Conservation (phyloP, 2,113 vertebrate genomes). For the Solenodon paradoxus region DNA sequence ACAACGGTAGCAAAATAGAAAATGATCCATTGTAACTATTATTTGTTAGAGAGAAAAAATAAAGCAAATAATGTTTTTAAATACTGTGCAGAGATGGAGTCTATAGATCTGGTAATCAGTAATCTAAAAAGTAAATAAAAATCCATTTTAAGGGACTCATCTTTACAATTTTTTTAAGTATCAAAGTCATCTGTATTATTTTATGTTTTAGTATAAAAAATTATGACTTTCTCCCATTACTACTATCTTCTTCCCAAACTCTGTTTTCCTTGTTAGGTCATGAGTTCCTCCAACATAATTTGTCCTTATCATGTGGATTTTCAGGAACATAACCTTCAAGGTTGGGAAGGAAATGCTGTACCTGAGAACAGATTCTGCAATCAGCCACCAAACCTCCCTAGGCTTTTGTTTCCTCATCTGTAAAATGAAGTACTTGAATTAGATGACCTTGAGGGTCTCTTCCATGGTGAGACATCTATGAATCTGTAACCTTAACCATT, state of each 20-base stretch:
- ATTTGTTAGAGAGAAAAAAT: not conserved
- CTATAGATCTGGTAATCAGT: not conserved
- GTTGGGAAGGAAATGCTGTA: constrained; percentile 5
- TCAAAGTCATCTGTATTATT: not conserved
- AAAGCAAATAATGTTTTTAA: too few relatives aligned
- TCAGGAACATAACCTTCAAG: constrained; percentile 33
- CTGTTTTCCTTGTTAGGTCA: constrained; percentile 40
- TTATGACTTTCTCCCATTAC: not conserved
- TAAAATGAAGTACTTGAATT: constrained; percentile 63
- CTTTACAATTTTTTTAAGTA: not conserved
- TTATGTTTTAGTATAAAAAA: not conserved
- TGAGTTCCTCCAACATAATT: constrained; percentile 32
- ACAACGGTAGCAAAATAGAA: not conserved
- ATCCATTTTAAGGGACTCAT: not conserved
- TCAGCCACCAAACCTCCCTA: not conserved
- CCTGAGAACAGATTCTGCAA: constrained; percentile 35
- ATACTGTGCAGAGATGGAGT: not conserved
- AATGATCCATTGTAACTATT: not conserved
- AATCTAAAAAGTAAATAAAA: not conserved
- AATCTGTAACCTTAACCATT: constrained; percentile 39
- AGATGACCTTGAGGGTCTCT: constrained; percentile 12
- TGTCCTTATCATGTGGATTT: constrained; percentile 35
- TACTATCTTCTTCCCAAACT: not conserved
- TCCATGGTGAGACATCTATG: not conserved
- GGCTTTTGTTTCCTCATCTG: constrained; percentile 62